Conservation (phyloP, 2,113 vertebrate genomes). For the Dipodomys merriami region DNA sequence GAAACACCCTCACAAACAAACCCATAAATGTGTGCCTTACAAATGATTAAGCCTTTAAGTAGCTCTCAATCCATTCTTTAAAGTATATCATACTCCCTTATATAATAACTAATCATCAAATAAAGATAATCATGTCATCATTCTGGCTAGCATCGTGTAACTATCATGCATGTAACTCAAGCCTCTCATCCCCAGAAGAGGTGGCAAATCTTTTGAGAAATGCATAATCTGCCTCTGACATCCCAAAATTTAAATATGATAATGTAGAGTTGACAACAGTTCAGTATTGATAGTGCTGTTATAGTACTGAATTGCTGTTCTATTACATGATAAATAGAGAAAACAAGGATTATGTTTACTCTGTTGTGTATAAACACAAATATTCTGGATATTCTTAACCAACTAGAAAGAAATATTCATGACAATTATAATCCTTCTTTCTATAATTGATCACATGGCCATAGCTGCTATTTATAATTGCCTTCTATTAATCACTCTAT, state of each 20-base stretch:
- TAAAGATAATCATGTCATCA: not conserved
- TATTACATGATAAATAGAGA: not conserved
- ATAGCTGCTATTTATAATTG: not conserved
- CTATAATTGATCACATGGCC: not conserved
- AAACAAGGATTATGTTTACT: not conserved
- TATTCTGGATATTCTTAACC: no score
- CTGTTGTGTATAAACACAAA: not conserved
- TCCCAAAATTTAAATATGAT: not conserved
- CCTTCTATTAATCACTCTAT: not conserved
- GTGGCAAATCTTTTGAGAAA: not conserved
- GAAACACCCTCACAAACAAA: no score
- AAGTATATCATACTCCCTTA: not conserved
- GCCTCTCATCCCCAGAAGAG: not conserved
- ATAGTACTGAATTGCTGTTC: no score
- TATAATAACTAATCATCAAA: not conserved
- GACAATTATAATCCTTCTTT: not conserved
- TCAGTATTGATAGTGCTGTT: not conserved
- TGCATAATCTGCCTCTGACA: not conserved
- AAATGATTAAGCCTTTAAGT: no score
- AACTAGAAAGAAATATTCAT: not conserved
- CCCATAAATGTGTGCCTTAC: no score
- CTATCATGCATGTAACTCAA: not conserved
- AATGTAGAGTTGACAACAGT: no score
- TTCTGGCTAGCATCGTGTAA: not conserved
- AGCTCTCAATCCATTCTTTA: no score